Base-by-base conservation (phyloP, 2,888 invertebrate species). In the Sisyra terminalis region DNA sequence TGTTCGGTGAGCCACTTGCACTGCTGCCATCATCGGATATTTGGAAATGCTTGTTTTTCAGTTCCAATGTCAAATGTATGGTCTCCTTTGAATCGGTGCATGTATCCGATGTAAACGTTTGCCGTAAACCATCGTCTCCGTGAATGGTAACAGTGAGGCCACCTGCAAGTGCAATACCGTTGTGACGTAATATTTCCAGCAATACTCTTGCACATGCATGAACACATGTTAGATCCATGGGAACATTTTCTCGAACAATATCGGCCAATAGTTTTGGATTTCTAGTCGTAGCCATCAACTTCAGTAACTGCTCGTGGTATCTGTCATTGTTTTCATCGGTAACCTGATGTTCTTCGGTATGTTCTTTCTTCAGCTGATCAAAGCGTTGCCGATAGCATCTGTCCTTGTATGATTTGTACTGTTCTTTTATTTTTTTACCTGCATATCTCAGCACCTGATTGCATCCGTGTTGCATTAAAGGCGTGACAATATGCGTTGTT, bases 191-290 rank as follows among this genome's bases (percentile, higher is more conserved):
- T n/a, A n/a, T n/a, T n/a, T n/a, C n/a, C n/a, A n/a, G n/a, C n/a
- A n/a, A n/a, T n/a, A n/a, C n/a, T n/a, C n/a, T n/a, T n/a, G n/a
- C n/a, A n/a, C n/a, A 41, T 24, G 40, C 42, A 24, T 40, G 13
- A 1, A 47, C 30, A 32, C 47, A 44, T n/a, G 41, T 39, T 3
- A 39, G 11, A 39, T 47, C 44, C 43, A 47, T 46, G 29, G 41
- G 42, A 30, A 39, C 38, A 18, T 45, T 44, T 40, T 47, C 45
- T n/a, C 18, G 9, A 7, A 46, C 38, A 24, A 48, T 35, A 34
- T 40, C 44, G n/a, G 46, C 45, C 10, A 45, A 43, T 15, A 49
- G 18, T 17, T 48, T 39, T 8, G 43, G 39, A 46, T 46, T 43
- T 40, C 40, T 45, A 10, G 39, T 44, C 15, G 42, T 47, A 17